Evolutionary conservation across 2,797 vertebrate genomes (phyloP), one percentile per base, ranked within the genome.

Genomic region (Takifugu rubripes): DNA sequence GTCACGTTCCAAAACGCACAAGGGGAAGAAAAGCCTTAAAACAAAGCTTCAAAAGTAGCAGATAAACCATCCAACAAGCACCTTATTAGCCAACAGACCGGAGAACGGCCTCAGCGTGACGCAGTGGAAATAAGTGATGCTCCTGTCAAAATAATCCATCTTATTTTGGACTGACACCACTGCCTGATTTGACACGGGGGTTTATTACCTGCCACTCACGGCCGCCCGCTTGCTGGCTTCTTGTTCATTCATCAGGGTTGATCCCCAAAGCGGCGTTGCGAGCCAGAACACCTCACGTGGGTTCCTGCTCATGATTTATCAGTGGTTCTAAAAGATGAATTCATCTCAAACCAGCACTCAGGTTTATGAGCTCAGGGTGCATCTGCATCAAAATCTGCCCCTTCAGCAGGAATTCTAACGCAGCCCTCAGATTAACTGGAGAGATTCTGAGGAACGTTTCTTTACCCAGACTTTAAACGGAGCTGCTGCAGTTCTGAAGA

Each of bases 81-180:
- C 56, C 52, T 74, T 61, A 76, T 76, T 65, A 77, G 65, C 55
- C 58, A 49, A 63, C 47, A 59, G 60, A 26, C 68, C 61, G 64
- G 60, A 33, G 61, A 58, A 48, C 45, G 63, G 47, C 46, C 36
- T 62, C 25, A 3, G 48, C 7, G 58, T 75, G 71, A 70, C 78
- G 77, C 56, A 56, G 61, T 52, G 43, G 40, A 47, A 48, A 72
- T 62, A 49, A 75, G 64, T 68, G 55, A 79, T 58, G 52, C 58
- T 69, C 56, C 66, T 71, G 74, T 83, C 74, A 81, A 71, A 82
- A 72, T 68, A 83, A 77, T 78, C 64, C 66, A 54, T 75, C 63
- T 69, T 31, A 60, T 76, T 69, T 54, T 49, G 46, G 56, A 67
- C 55, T 71, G 74, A 75, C 70, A 74, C 54, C 45, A 54, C 57